Conservation (phyloP, 2,113 vertebrate species). For the Larimichthys crocea region DNA sequence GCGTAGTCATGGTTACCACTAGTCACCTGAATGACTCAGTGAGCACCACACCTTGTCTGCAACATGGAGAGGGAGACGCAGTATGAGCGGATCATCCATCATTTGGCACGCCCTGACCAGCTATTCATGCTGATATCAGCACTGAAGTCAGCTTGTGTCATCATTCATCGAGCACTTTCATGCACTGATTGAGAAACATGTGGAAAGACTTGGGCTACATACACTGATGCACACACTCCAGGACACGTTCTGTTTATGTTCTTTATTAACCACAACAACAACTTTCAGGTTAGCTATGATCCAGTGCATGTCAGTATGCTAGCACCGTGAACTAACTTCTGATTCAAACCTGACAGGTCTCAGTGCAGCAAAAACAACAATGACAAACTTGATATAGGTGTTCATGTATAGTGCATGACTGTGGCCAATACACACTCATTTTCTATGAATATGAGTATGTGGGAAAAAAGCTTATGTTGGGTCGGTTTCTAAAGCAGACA, state of each 20-base stretch:
- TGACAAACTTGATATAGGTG: background rate
- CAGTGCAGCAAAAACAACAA: background rate
- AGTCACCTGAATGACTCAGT: constrained; percentile 65
- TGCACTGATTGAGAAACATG: background rate
- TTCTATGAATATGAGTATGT: background rate
- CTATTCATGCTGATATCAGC: constrained; percentile 42
- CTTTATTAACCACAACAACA: background rate
- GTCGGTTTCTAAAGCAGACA: background rate
- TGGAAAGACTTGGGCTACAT: background rate
- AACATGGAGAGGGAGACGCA: background rate
- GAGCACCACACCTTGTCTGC: constrained; percentile 60
- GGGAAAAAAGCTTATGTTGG: constrained; percentile 5
- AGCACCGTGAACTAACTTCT: background rate
- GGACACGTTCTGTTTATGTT: background rate
- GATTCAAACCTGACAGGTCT: background rate
- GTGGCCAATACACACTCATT: background rate
- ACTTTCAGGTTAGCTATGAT: background rate
- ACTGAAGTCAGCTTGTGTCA: constrained; percentile 15
- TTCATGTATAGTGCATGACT: background rate
- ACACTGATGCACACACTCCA: background rate
- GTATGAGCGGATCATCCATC: background rate
- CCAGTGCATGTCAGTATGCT: background rate
- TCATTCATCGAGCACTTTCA: accelerated
- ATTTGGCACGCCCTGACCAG: constrained; percentile 2
- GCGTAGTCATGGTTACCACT: constrained; percentile 56